These are phyloP conservation scores for Chaetura pelagica DNA, from an alignment of 2,113 vertebrate species.

Conservation along the genomic window DNA sequence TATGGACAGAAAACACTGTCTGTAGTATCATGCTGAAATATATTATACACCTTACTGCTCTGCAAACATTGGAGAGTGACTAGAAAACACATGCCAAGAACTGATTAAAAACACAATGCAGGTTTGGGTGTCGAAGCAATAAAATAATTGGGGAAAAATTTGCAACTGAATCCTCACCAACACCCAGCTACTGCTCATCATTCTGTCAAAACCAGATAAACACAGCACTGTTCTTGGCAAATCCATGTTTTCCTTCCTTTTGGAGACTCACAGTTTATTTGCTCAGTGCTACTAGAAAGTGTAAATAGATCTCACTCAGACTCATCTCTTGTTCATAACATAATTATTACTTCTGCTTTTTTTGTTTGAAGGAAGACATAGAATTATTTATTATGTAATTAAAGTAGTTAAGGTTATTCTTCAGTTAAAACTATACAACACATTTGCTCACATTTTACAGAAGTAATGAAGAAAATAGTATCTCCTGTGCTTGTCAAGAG, in stretches of 20 bases:
- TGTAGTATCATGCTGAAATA: background rate
- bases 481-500: background rate
- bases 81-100: background rate
- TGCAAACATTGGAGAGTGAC: background rate
- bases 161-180: background rate
- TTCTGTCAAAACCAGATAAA: background rate
- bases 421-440: background rate
- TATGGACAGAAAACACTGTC: too few species aligned
- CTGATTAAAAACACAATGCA: background rate
- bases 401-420: background rate
- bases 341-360: background rate
- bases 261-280: background rate
- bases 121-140: background rate
- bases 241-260: accelerated
- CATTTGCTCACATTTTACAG: background rate
- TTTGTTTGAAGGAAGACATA: background rate
- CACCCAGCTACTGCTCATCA: background rate
- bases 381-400: background rate
- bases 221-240: accelerated
- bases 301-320: background rate
- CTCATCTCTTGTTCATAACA: background rate
- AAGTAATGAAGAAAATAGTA: background rate
- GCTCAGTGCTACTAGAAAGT: background rate
- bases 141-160: background rate
- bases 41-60: background rate